Evolutionary conservation across 2,797 vertebrate species (phyloP).

Genomic region (Furcifer pardalis): DNA sequence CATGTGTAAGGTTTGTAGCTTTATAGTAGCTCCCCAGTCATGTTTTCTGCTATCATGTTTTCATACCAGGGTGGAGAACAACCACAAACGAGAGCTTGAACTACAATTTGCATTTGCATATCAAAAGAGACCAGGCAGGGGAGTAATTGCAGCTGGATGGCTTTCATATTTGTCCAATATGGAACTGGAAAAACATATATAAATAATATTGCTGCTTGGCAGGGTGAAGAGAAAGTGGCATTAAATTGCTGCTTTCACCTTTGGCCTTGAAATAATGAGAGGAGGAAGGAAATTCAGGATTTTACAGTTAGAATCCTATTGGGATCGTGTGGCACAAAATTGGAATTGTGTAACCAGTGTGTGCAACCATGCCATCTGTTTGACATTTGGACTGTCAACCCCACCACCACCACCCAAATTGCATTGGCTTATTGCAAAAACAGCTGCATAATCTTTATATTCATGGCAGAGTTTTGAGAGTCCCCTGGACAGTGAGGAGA

Average conservation of each 20-base stretch:
- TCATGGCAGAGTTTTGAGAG: too few relatives aligned
- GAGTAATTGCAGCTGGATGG: slow-evolving; percentile 54
- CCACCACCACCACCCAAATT: too few relatives aligned
- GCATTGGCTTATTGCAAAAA: too few relatives aligned
- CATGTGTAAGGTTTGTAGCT: slow-evolving; percentile 73
- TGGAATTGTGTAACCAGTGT: too few relatives aligned
- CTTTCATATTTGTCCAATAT: slow-evolving; percentile 67
- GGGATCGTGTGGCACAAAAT: too few relatives aligned
- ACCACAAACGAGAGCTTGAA: slow-evolving; percentile 62
- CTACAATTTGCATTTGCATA: slow-evolving; percentile 79
- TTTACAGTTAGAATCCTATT: too few relatives aligned
- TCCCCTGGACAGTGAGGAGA: too few relatives aligned
- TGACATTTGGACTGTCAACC: too few relatives aligned
- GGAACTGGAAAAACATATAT: slow-evolving; percentile 55
- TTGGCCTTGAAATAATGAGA: too few relatives aligned
- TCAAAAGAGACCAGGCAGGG: slow-evolving; percentile 54
- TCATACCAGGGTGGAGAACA: slow-evolving; percentile 63
- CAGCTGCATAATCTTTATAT: too few relatives aligned
- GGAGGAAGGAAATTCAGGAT: too few relatives aligned
- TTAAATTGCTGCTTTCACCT: slow-evolving; percentile 43
- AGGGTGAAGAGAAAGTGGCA: slow-evolving; percentile 22
- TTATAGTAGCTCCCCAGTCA: slow-evolving; percentile 44
- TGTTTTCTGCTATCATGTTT: slow-evolving; percentile 75
- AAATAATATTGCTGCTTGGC: slow-evolving; percentile 21
- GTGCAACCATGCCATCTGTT: too few relatives aligned